These are phyloP conservation scores for Nasonia oneida DNA, from an alignment of 2,888 invertebrate species.

Conservation along the genomic window DNA sequence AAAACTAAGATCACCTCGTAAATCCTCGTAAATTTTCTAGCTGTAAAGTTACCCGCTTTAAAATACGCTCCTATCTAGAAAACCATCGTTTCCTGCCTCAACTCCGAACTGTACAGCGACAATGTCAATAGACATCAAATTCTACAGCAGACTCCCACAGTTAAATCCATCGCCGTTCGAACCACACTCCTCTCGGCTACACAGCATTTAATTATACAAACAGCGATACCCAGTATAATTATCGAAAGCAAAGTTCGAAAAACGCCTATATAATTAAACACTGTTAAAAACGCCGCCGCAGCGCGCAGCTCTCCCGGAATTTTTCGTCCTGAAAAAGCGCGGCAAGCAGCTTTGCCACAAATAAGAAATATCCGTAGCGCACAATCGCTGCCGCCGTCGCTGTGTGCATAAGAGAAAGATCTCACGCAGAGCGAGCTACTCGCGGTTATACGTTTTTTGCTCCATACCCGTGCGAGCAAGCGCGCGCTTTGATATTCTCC, in stretches of 20 bases:
- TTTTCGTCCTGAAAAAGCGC: constrained; percentile 42
- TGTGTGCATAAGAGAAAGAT: constrained; percentile 21
- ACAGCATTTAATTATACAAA: not conserved
- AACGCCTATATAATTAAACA: constrained; percentile 48
- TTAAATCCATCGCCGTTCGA: not conserved
- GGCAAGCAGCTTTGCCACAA: constrained; percentile 3
- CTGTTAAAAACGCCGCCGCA: constrained; percentile 14
- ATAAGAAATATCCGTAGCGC: constrained; percentile 51
- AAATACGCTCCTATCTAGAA: no score
- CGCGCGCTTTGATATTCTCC: constrained; percentile 45
- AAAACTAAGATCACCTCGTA: no score
- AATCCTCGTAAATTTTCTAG: no score
- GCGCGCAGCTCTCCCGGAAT: not conserved
- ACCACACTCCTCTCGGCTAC: not conserved
- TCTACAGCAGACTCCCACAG: not conserved
- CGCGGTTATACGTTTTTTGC: constrained; percentile 40
- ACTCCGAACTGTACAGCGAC: not conserved
- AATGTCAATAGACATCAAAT: not conserved
- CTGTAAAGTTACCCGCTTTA: no score
- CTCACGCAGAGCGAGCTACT: constrained; percentile 35
- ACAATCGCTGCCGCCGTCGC: not conserved
- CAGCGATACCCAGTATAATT: constrained; percentile 39
- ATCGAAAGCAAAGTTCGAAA: constrained; percentile 42
- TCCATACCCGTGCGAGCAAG: not conserved
- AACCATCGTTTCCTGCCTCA: no score